phyloP scores from a whole-genome alignment of 2,888 invertebrate species.

The Elmis aenea region DNA sequence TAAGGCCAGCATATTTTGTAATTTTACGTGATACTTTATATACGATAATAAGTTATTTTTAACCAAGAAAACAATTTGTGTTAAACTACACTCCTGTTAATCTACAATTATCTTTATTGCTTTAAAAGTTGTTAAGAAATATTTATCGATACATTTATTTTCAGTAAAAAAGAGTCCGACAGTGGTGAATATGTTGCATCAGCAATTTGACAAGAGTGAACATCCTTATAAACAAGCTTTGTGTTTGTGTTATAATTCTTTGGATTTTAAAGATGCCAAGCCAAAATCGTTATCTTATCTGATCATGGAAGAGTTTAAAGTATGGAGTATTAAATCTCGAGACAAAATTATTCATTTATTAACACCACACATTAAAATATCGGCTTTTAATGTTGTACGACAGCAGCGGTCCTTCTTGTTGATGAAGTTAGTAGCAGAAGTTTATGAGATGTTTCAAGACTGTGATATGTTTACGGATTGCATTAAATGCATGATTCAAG shows the following conservation, averaged over 20 bases:
- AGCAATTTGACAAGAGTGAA: constrained; percentile 39
- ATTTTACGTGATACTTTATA: no score
- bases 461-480: constrained; percentile 59
- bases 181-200: constrained; percentile 39
- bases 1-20: no score
- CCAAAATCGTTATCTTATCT: constrained; percentile 57
- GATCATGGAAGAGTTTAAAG: constrained; percentile 58
- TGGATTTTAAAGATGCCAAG: constrained; percentile 60
- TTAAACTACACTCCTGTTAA: no score
- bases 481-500: constrained; percentile 53
- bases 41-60: no score
- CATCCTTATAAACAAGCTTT: constrained; percentile 60
- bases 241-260: constrained; percentile 56
- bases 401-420: constrained; percentile 62
- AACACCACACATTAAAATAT: constrained; percentile 57
- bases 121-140: no score
- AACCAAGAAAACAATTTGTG: no score
- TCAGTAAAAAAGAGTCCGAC: constrained; percentile 43
- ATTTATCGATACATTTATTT: no score
- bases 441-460: constrained; percentile 59
- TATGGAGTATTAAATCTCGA: constrained; percentile 46
- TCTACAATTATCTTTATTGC: no score
- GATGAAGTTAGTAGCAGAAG: constrained; percentile 57
- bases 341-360: constrained; percentile 48
- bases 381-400: constrained; percentile 67